Evolutionary conservation across 2,888 invertebrate genomes (phyloP).

Genomic region (Thymelicus acteon): DNA sequence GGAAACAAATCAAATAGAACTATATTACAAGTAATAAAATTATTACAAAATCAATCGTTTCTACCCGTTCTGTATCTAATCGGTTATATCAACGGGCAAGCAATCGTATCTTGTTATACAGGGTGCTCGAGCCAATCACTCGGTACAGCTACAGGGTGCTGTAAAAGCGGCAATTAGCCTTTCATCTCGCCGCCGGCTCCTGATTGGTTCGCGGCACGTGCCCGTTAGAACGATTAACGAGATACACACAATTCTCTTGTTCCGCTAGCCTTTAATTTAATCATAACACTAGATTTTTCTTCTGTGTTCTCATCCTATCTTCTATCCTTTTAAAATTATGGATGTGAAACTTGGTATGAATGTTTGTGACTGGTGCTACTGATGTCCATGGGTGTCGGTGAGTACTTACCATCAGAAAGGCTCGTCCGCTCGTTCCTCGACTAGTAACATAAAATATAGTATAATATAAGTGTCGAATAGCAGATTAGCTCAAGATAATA

Average conservation of each 20-base stretch:
- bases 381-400: too few relatives aligned
- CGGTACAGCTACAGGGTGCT: slow-evolving; percentile 37
- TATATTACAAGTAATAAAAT: not conserved
- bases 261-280: too few relatives aligned
- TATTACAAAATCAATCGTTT: not conserved
- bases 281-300: too few relatives aligned
- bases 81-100: slow-evolving; percentile 5
- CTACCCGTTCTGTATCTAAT: not conserved
- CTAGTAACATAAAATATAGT: too few relatives aligned
- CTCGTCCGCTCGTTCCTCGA: too few relatives aligned
- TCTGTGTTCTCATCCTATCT: too few relatives aligned
- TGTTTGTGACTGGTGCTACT: too few relatives aligned
- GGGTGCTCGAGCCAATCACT: slow-evolving; percentile 34
- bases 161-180: slow-evolving; percentile 39
- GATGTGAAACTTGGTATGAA: too few relatives aligned
- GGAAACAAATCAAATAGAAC: not conserved
- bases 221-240: slow-evolving; percentile 38
- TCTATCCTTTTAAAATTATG: too few relatives aligned
- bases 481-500: too few relatives aligned
- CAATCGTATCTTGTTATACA: slow-evolving; percentile 30
- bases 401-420: too few relatives aligned
- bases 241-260: slow-evolving; percentile 19
- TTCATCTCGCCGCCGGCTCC: slow-evolving; percentile 37
- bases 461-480: too few relatives aligned
- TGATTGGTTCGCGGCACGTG: slow-evolving; percentile 39